These are phyloP conservation scores for Tetraodon nigroviridis DNA, from an alignment of 2,113 vertebrate species.

Conservation along the genomic window DNA sequence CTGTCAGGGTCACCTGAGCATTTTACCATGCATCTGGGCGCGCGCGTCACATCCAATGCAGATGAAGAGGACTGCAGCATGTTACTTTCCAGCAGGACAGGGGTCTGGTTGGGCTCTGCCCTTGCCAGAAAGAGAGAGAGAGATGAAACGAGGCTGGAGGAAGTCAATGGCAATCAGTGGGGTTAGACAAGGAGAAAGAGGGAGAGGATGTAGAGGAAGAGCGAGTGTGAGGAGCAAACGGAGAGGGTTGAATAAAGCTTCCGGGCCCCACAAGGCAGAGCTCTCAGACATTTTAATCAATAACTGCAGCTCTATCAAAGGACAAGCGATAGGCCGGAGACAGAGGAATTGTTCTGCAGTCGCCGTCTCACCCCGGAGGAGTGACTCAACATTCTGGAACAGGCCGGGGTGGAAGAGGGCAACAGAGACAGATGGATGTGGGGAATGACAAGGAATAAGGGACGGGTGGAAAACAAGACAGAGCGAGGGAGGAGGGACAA, in stretches of 20 bases:
- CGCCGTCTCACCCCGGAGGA: slow-evolving; percentile 56
- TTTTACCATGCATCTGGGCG: background rate
- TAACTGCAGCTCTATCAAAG: slow-evolving; percentile 72
- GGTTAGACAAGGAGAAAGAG: slow-evolving; percentile 39
- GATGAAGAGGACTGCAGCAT: slow-evolving; percentile 14
- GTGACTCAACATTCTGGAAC: slow-evolving; percentile 64
- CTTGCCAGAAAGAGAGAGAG: slow-evolving; percentile 17
- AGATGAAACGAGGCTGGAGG: slow-evolving; percentile 25
- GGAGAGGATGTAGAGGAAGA: slow-evolving; percentile 52
- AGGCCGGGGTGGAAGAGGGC: slow-evolving; percentile 44
- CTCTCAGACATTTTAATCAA: slow-evolving; percentile 75
- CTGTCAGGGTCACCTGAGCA: background rate
- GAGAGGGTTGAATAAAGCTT: slow-evolving; percentile 67
- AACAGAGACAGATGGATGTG: slow-evolving; percentile 45
- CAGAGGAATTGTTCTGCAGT: slow-evolving; percentile 67
- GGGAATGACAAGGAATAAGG: slow-evolving; percentile 47
- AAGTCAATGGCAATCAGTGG: slow-evolving; percentile 35
- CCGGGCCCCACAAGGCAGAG: slow-evolving; percentile 62
- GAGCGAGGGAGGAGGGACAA: slow-evolving; percentile 34
- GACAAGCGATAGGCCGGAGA: slow-evolving; percentile 66
- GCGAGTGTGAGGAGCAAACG: slow-evolving; percentile 57
- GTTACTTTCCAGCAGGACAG: slow-evolving; percentile 16
- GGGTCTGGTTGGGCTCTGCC: slow-evolving; percentile 18
- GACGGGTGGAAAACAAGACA: slow-evolving; percentile 45
- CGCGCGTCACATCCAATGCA: background rate